These are phyloP conservation scores for Meganola albula DNA, from an alignment of 2,888 invertebrate genomes.

Conservation along the genomic window DNA sequence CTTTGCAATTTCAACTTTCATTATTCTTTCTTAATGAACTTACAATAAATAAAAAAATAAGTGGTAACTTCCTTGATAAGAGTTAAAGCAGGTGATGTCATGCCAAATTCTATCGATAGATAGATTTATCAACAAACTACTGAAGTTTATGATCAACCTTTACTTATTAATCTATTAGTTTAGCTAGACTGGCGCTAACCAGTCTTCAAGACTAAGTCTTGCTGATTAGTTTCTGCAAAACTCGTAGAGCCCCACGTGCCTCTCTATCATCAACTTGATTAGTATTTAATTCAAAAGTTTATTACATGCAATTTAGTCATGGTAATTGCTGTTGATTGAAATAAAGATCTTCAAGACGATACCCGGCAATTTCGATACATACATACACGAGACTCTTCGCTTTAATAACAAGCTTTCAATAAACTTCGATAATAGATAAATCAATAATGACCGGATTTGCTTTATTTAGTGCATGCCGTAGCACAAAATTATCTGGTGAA, in stretches of 20 bases:
- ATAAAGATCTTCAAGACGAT: slow-evolving; percentile 17
- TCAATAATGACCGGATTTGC: no score
- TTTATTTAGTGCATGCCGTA: no score
- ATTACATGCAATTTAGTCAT: slow-evolving; percentile 29
- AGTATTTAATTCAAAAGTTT: slow-evolving; percentile 34
- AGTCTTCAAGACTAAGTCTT: no score
- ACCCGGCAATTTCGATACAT: no score
- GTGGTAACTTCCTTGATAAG: not conserved
- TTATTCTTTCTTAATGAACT: not conserved
- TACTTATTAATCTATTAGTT: slow-evolving; percentile 28
- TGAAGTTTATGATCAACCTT: no score
- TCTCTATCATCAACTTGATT: slow-evolving; percentile 41
- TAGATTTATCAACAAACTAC: no score
- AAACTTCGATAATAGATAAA: no score
- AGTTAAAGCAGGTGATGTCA: no score
- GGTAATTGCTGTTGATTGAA: slow-evolving; percentile 29
- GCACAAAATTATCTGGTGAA: no score
- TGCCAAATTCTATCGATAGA: not conserved
- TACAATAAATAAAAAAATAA: not conserved
- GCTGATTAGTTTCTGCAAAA: slow-evolving; percentile 35
- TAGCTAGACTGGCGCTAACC: slow-evolving; percentile 34
- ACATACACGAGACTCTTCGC: no score
- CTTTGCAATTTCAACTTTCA: not conserved
- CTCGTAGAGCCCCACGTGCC: slow-evolving; percentile 27
- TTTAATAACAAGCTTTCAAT: no score